A percentile compares a stretch with the other conserved stretches of the same genome.
Conservation (phyloP, 2,888 invertebrate species). For the Caenorhabditis wallacei region DNA sequence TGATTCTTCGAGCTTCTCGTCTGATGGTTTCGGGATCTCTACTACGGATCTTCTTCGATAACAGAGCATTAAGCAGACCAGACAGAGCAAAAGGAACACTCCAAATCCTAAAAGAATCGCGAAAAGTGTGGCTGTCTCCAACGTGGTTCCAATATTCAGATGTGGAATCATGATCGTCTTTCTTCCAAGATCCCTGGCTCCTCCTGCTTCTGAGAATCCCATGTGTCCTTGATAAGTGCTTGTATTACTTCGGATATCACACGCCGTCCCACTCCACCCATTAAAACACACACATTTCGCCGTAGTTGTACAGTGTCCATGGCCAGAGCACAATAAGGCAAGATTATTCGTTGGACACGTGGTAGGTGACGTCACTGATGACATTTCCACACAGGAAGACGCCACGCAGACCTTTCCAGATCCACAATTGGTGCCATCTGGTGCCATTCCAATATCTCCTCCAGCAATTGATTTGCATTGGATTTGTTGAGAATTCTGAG, state of each 20-base stretch:
- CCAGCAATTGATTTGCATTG: constrained; percentile 76
- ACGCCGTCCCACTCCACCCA: constrained; percentile 86
- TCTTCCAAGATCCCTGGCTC: not conserved
- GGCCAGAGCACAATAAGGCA: constrained; percentile 93
- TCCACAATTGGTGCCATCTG: constrained; percentile 78
- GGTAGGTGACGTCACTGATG: constrained; percentile 74
- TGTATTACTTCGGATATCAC: constrained; percentile 77
- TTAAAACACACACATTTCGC: constrained; percentile 91
- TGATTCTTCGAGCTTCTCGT: constrained; percentile 67
- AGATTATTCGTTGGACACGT: constrained; percentile 92
- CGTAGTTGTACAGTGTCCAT: constrained; percentile 87
- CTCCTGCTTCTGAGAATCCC: constrained; percentile 22
- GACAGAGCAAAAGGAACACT: constrained; percentile 83
- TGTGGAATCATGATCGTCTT: constrained; percentile 70
- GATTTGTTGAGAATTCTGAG: constrained; percentile 91
- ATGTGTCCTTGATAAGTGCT: constrained; percentile 48
- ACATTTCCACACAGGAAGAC: constrained; percentile 74
- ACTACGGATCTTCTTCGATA: constrained; percentile 81
- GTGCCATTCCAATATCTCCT: not conserved
- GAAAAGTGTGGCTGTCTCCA: constrained; percentile 84
- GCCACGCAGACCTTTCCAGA: constrained; percentile 74
- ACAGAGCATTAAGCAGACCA: constrained; percentile 84
- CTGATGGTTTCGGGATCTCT: constrained; percentile 70
- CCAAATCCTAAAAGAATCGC: constrained; percentile 84
- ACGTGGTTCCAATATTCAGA: constrained; percentile 72